A percentile compares a stretch with the other conserved stretches of the same genome.
phyloP scores from a whole-genome alignment of 1,140 invertebrate species.

The Pogonomyrmex californicus region DNA sequence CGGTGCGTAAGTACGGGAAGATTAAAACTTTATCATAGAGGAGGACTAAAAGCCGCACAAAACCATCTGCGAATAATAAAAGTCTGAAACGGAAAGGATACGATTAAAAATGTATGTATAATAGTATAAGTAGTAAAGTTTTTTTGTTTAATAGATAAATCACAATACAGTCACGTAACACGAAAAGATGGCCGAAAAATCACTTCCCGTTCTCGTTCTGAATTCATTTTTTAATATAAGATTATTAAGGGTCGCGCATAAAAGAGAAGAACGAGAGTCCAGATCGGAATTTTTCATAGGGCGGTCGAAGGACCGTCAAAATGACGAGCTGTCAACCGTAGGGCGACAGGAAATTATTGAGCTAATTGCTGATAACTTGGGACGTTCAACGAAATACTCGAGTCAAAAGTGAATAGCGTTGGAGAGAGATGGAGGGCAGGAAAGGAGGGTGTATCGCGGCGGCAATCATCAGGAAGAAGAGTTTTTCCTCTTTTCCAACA shows the following conservation, averaged over 20 bases:
- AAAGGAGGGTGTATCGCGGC: constrained; percentile 57
- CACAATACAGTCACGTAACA: background rate
- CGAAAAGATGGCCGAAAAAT: background rate
- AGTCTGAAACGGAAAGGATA: background rate
- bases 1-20: constrained; percentile 47
- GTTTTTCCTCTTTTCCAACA: constrained; percentile 78
- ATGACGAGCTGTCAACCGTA: constrained; percentile 78
- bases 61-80: constrained; percentile 13
- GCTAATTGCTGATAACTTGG: constrained; percentile 84
- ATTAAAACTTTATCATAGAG: constrained; percentile 69
- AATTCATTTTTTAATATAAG: background rate
- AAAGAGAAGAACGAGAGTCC: constrained; percentile 35
- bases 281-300: constrained; percentile 69
- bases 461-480: constrained; percentile 75
- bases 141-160: background rate
- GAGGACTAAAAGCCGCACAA: background rate
- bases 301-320: constrained; percentile 44
- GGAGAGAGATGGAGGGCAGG: constrained; percentile 7
- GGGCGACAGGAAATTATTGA: constrained; percentile 82
- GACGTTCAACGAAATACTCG: constrained; percentile 78
- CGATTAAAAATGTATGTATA: background rate
- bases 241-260: background rate
- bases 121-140: background rate
- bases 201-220: background rate
- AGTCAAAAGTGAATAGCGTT: constrained; percentile 66